phyloP scores from a whole-genome alignment of 30 jellyfish, hydroid and myxozoan species.

The Pseudorhiza aurosa region DNA sequence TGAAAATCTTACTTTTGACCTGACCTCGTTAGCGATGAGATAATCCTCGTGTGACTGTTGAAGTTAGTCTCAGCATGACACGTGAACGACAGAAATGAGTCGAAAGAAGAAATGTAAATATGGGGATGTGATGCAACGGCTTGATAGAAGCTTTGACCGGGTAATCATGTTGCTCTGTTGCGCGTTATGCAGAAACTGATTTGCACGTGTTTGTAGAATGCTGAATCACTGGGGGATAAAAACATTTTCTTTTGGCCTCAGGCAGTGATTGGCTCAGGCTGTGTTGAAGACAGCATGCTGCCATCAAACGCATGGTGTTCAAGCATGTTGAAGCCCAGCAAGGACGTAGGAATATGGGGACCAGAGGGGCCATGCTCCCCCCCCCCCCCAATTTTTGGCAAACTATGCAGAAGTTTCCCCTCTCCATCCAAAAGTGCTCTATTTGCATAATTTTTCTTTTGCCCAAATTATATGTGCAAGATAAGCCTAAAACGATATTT shows the following conservation, averaged over 20 bases:
- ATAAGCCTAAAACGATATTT: too few species aligned
- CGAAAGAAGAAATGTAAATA: conserved; percentile 1
- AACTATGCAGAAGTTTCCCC: too few species aligned
- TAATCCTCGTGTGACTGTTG: conserved; percentile 31
- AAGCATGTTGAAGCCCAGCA: too few species aligned
- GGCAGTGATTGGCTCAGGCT: background rate
- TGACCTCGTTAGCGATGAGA: conserved; percentile 4
- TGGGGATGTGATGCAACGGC: conserved; percentile 22
- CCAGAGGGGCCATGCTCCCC: too few species aligned
- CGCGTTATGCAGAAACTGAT: background rate
- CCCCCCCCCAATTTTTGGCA: too few species aligned
- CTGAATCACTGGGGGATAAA: background rate
- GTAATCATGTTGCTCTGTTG: conserved; percentile 5
- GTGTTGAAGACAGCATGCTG: background rate
- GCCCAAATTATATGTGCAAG: too few species aligned
- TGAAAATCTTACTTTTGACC: too few species aligned
- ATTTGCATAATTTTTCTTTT: too few species aligned
- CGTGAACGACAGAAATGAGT: background rate
- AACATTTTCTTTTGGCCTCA: background rate
- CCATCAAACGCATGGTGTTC: too few species aligned
- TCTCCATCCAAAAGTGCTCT: too few species aligned
- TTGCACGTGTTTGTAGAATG: background rate
- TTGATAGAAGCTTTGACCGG: conserved; percentile 64
- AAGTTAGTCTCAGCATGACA: conserved; percentile 20
- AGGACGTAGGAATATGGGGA: too few species aligned